Percentiles rank a stretch among this genome's conserved stretches.
Evolutionary conservation across 35 echinoderm and acorn worm species (phyloP).

Genomic region (Diadema setosum): DNA sequence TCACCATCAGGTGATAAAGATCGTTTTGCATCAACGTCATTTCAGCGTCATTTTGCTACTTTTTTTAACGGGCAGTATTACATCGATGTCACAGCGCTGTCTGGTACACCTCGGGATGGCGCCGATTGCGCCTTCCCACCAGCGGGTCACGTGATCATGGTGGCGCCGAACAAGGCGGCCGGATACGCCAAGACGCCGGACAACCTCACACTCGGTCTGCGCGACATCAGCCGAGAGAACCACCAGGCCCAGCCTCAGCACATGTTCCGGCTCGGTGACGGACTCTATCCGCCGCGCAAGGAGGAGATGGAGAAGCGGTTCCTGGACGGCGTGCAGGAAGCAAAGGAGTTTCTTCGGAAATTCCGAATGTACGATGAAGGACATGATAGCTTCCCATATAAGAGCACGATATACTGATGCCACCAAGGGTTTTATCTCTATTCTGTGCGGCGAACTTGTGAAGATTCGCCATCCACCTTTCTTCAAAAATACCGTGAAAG

Average conservation of each 20-base stretch:
- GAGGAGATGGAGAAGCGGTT: constrained; percentile 13
- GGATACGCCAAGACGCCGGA: constrained; percentile 26
- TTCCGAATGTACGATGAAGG: constrained; percentile 47
- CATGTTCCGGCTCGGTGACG: constrained; percentile 43
- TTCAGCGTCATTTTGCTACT: too few relatives aligned
- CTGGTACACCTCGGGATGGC: neutral
- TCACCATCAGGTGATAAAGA: too few relatives aligned
- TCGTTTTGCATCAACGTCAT: too few relatives aligned
- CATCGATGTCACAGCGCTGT: neutral
- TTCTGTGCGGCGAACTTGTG: too few relatives aligned
- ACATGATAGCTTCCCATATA: neutral
- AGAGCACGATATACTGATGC: neutral
- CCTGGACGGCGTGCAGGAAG: constrained; percentile 17
- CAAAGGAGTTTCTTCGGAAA: constrained; percentile 29
- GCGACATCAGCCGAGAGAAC: constrained; percentile 63
- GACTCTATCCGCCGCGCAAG: constrained; percentile 30
- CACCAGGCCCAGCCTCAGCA: constrained; percentile 33
- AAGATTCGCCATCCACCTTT: too few relatives aligned
- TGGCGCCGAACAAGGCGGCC: constrained; percentile 53
- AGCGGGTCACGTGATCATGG: constrained; percentile 36
- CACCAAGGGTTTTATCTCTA: neutral
- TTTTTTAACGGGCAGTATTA: too few relatives aligned
- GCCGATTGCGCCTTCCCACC: constrained; percentile 1
- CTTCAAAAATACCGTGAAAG: too few relatives aligned
- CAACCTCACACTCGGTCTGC: constrained; percentile 51